Conservation (phyloP, 1,140 invertebrate species). For the Orius insidiosus region DNA sequence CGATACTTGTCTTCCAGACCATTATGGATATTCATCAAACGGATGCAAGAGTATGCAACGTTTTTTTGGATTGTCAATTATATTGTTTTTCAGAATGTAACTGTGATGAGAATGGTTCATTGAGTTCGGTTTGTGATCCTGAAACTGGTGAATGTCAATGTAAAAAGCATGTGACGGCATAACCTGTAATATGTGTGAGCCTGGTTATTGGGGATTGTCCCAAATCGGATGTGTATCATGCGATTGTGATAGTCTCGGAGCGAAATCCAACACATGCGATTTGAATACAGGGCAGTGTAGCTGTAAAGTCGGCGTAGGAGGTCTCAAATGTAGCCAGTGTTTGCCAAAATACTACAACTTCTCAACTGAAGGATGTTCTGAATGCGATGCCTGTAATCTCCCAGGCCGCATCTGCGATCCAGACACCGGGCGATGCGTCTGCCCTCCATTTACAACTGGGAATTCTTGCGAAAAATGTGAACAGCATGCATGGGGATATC, state of each 20-base stretch:
- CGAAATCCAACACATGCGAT: conserved; percentile 51
- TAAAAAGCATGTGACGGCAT: conserved; percentile 29
- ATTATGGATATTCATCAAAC: conserved; percentile 32
- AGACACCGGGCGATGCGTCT: conserved; percentile 72
- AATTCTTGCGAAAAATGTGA: conserved; percentile 58
- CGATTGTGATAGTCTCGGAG: conserved; percentile 55
- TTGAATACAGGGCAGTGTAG: conserved; percentile 58
- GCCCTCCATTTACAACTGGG: conserved; percentile 64
- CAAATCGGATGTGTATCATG: conserved; percentile 51
- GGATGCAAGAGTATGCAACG: conserved; percentile 35
- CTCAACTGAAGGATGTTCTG: conserved; percentile 63
- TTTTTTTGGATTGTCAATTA: not conserved
- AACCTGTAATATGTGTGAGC: conserved; percentile 37
- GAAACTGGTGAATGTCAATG: conserved; percentile 35
- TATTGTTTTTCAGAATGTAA: conserved; percentile 29
- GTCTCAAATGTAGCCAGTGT: conserved; percentile 61
- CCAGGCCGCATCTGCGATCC: conserved; percentile 76
- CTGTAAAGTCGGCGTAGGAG: conserved; percentile 73
- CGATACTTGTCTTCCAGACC: conserved; percentile 24
- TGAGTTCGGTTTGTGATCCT: conserved; percentile 29
- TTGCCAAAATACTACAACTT: conserved; percentile 69
- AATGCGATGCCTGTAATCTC: conserved; percentile 57
- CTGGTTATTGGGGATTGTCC: conserved; percentile 57
- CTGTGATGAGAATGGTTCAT: conserved; percentile 34
- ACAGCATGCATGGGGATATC: conserved; percentile 56